Base-by-base conservation (phyloP, 2,113 vertebrate genomes). In the Malurus elegans region DNA sequence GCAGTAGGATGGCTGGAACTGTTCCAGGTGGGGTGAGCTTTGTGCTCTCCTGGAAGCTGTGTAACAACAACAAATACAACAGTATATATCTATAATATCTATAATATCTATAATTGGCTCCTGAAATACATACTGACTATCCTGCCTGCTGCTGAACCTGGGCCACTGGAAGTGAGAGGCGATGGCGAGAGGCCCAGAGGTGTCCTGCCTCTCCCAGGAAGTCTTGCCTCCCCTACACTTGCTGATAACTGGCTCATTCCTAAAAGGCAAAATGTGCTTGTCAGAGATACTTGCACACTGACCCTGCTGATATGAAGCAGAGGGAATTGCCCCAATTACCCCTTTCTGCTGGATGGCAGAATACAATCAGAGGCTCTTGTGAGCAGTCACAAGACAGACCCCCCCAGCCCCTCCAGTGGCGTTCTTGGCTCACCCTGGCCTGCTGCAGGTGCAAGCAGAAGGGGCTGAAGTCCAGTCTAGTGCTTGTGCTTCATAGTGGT, bases 61-160 rank as follows among this genome's bases (percentile, higher is more conserved):
- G 8, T 54, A 66, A 88, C 47, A 95, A 90, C 36, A 92, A 93
- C 12, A 95, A 79, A 93, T 24, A 54, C 12, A 90, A 94, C 87
- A 95, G n/a, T 18, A 57, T 47, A 87, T 19, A 44, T 76, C 93
- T 93, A 38, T 34, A 88, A 86, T 19, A 44, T 76, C 93, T 93
- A 38, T 34, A 88, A 86, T 19, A 44, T 76, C 93, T 93, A 38
- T 34, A 88, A 86, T 65, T 67, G 40, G 56, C 92, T 95, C 96
- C 96, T 96, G 72, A 96, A 94, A 97, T 96, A 95, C 94, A 96
- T 90, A 94, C 96, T 95, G 96, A 95, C 96, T 97, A 94, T 96
- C 79, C 96, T 94, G 93, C 89, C 94, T 94, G 90, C 81, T 88
- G 74, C 89, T 96, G 80, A 93, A 89, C 51, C 48, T 95, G 95